Base-by-base conservation (phyloP, 35 echinoderm and acorn worm species). In the Strongylocentrotus purpuratus region DNA sequence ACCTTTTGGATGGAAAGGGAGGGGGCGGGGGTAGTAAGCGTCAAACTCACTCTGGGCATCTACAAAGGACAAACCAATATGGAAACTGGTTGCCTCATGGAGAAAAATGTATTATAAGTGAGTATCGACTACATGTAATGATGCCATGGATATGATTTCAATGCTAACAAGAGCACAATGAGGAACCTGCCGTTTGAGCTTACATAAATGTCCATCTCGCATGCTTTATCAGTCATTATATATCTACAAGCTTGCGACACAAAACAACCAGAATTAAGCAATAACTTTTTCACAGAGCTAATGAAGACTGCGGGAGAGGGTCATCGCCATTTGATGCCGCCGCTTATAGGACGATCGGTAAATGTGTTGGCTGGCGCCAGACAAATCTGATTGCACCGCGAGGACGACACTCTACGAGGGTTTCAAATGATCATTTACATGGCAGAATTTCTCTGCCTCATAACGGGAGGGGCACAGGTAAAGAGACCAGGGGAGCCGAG, bases 391-490 rank as follows among this genome's bases (percentile, higher is more conserved):
- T 93, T 93, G 91, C 91, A 93, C 46, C 48, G n/a, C 31, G 91
- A 93, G 48, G 31, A 31, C 46, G 46, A 32, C 46, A 58, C 48
- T 47, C 47, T 93, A 33, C 48, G 46, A 47, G 45, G 91, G 91
- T 93, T 93, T 93, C 91, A 93, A 93, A 93, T 93, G 91, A 93
- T 93, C 45, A 93, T 93, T 93, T 93, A 93, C 91, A 93, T 93
- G 91, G 91, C 48, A 58, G n/a, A 25, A 50, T 58, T 93, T 93
- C 91, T 46, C 12, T 89, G 32, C 87, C 87, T 89, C 87, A 46
- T 89, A 45, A 33, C 32, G 25, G 33, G 87, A 46, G 87, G 87
- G 32, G 87, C 32, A 89, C 87, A 89, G 87, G 87, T 89, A 89
- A 46, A 28, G 87, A 45, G 33, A 9, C 87, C 20, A n/a, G 65